Conservation (phyloP, 2,113 vertebrate genomes). For the Ascaphus truei region DNA sequence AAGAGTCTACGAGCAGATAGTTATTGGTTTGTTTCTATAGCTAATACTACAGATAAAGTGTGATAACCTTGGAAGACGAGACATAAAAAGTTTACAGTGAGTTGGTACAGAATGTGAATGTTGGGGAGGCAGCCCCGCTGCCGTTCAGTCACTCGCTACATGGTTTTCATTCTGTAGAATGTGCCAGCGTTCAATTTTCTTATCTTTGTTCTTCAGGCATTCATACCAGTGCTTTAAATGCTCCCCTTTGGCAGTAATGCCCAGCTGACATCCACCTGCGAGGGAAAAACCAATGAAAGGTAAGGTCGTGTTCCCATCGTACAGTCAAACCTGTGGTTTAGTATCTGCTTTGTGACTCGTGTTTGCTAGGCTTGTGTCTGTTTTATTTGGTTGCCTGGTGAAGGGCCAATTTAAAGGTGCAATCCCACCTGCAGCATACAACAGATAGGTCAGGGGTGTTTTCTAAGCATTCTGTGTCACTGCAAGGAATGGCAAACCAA, state of each 20-base stretch:
- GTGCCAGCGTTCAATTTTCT: constrained; percentile 97
- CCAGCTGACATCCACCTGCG: constrained; percentile 84
- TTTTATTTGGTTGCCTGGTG: too few species aligned
- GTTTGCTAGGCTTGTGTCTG: background rate
- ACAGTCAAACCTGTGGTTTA: too few species aligned
- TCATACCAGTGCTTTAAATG: constrained; percentile 97
- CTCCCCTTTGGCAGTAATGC: constrained; percentile 93
- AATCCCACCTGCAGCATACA: too few species aligned
- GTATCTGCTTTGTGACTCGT: background rate
- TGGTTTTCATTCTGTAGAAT: constrained; percentile 86
- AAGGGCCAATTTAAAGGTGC: too few species aligned
- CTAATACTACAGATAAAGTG: constrained; percentile 32
- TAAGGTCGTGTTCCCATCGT: accelerated
- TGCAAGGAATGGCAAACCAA: too few species aligned
- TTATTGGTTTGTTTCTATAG: background rate
- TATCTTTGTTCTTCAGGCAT: constrained; percentile 97
- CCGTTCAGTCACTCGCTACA: constrained; percentile 76
- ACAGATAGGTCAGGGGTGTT: too few species aligned
- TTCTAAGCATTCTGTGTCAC: too few species aligned
- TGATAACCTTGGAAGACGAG: constrained; percentile 47
- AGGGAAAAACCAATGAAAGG: background rate
- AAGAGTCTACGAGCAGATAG: constrained; percentile 9
- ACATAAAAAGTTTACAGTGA: constrained; percentile 39
- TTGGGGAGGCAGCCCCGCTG: background rate
- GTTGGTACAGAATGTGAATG: constrained; percentile 40